phyloP scores from a whole-genome alignment of 2,113 vertebrate species.

The Brienomyrus brachyistius region DNA sequence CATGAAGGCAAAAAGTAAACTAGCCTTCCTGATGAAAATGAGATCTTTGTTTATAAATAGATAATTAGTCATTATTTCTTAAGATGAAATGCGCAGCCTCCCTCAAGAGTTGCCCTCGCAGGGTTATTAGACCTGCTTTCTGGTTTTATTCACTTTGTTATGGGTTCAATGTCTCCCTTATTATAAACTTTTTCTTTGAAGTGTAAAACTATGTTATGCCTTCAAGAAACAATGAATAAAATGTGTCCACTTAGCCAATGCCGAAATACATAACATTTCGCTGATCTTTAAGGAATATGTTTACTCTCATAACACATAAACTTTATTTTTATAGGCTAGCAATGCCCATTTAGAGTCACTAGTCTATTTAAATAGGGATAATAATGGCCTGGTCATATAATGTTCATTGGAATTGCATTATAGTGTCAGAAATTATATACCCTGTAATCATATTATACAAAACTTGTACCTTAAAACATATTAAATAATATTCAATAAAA shows the following conservation, averaged over 20 bases:
- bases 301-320: background rate
- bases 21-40: slow-evolving; percentile 39
- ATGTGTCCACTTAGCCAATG: background rate
- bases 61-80: slow-evolving; percentile 66
- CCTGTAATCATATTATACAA: background rate
- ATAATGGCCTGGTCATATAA: background rate
- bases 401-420: background rate
- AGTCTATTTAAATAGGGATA: background rate
- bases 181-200: slow-evolving; percentile 47
- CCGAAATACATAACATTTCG: background rate
- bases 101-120: slow-evolving; percentile 50
- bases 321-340: background rate
- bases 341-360: background rate
- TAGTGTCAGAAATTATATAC: background rate
- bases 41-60: slow-evolving; percentile 59
- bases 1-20: slow-evolving; percentile 39
- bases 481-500: background rate
- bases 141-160: slow-evolving; percentile 32
- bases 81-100: slow-evolving; percentile 53
- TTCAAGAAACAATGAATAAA: slow-evolving; percentile 8
- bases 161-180: slow-evolving; percentile 24
- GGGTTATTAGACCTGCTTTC: slow-evolving; percentile 43
- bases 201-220: slow-evolving; percentile 29
- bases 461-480: background rate
- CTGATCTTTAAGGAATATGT: background rate